Conservation (phyloP, 1,140 invertebrate species). For the Oscheius sp. region DNA sequence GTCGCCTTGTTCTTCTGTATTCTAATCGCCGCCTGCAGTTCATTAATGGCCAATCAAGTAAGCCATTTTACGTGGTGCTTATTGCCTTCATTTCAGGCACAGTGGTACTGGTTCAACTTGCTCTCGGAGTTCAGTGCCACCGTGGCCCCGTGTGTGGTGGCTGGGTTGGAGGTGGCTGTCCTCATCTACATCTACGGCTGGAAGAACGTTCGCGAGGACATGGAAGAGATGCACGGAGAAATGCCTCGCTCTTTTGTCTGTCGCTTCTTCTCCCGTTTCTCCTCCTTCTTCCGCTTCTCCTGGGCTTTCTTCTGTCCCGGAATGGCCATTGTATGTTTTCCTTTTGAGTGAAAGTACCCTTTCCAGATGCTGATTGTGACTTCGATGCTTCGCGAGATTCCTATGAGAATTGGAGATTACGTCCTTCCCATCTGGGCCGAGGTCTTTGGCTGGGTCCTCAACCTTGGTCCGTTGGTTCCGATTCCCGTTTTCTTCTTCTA, state of each 20-base stretch:
- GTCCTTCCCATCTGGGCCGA: neutral
- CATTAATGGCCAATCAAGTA: too few relatives aligned
- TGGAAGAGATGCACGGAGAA: slow-evolving; percentile 3
- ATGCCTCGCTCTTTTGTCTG: neutral
- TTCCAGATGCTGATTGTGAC: neutral
- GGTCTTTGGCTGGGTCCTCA: neutral
- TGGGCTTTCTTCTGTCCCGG: neutral
- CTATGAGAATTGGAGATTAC: neutral
- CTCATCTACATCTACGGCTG: neutral
- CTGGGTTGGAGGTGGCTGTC: neutral
- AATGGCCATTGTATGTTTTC: neutral
- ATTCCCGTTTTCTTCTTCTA: neutral
- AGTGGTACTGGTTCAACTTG: slow-evolving; percentile 22
- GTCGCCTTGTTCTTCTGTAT: too few relatives aligned
- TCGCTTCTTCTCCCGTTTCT: neutral
- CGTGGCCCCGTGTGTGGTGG: neutral
- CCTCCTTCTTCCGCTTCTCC: neutral
- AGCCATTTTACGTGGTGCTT: too few relatives aligned
- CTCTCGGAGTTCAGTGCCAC: slow-evolving; percentile 17
- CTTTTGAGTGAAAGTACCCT: neutral
- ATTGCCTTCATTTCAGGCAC: slow-evolving; percentile 14
- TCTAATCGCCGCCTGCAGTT: too few relatives aligned
- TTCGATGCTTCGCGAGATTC: neutral
- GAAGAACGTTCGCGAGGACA: neutral
- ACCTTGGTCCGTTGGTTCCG: neutral